Percentiles rank a stretch among this genome's conserved stretches.
phyloP scores from a whole-genome alignment of 2,113 vertebrate species.

The Circaetus cinerascens region DNA sequence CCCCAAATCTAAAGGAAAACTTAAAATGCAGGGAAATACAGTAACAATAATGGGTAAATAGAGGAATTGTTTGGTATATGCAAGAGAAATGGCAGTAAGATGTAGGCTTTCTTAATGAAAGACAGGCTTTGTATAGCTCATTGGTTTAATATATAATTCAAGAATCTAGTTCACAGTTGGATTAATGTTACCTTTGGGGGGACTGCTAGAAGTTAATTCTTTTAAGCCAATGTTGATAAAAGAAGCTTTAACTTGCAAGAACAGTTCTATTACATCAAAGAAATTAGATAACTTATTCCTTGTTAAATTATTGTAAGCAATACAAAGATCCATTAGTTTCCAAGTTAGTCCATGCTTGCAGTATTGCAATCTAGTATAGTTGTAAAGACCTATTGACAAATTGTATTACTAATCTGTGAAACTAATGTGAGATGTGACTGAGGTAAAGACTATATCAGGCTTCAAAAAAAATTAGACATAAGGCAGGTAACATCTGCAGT shows the following conservation, averaged over 20 bases:
- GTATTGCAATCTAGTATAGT: neutral
- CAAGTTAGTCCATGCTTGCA: neutral
- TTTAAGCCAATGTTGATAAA: neutral
- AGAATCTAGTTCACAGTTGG: neutral
- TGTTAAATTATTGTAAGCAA: neutral
- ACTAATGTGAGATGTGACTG: neutral
- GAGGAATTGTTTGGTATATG: neutral
- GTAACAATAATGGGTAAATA: neutral
- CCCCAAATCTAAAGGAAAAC: neutral
- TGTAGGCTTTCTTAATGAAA: neutral
- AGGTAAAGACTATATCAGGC: neutral
- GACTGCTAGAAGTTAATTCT: neutral
- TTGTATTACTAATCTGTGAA: neutral
- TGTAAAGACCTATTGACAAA: neutral
- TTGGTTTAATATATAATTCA: neutral
- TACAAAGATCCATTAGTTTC: neutral
- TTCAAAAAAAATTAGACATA: neutral
- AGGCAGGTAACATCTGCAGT: neutral
- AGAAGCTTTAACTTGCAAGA: neutral
- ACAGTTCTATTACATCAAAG: neutral
- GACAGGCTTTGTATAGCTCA: neutral
- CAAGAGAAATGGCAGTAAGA: neutral
- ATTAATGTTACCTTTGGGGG: neutral
- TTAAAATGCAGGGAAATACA: neutral
- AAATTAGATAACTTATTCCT: neutral